Percentiles rank a stretch among this genome's conserved stretches.
phyloP scores from a whole-genome alignment of 2,113 vertebrate genomes.

The Salvelinus alpinus region DNA sequence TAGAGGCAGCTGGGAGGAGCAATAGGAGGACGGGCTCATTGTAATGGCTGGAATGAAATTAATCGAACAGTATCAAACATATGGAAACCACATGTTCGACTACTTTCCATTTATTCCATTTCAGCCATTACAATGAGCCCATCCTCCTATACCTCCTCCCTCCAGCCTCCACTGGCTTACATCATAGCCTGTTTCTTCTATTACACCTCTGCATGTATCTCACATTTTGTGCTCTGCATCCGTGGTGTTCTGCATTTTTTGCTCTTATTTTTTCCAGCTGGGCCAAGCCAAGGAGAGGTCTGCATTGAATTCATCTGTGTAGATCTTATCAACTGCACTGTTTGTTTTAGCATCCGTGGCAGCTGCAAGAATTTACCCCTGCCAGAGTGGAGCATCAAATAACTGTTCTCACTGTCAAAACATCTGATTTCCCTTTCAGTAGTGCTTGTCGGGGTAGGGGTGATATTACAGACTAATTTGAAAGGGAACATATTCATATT shows the following conservation, averaged over 20 bases:
- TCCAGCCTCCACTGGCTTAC: background rate
- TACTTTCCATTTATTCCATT: too few species aligned
- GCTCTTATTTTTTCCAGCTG: constrained; percentile 41
- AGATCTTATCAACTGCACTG: constrained; percentile 53
- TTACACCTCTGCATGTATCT: background rate
- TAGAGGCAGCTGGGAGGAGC: too few species aligned
- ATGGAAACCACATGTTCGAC: too few species aligned
- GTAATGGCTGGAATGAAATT: too few species aligned
- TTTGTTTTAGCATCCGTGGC: constrained; percentile 48
- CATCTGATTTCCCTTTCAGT: constrained; percentile 28
- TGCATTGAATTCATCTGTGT: constrained; percentile 40
- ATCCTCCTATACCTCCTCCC: background rate
- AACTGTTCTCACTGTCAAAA: constrained; percentile 40
- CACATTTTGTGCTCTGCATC: background rate
- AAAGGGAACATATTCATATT: background rate
- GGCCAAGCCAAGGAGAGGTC: constrained; percentile 15
- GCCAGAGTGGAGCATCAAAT: constrained; percentile 44
- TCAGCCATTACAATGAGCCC: too few species aligned
- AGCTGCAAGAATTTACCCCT: constrained; percentile 50
- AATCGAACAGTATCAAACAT: too few species aligned
- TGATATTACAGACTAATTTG: constrained; percentile 25
- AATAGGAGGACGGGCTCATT: too few species aligned
- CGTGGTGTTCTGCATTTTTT: background rate
- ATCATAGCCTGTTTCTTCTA: background rate
- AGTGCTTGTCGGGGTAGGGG: constrained; percentile 14